These are phyloP conservation scores for Zygogramma bicolorata DNA, from an alignment of 2,888 invertebrate genomes.

Conservation along the genomic window DNA sequence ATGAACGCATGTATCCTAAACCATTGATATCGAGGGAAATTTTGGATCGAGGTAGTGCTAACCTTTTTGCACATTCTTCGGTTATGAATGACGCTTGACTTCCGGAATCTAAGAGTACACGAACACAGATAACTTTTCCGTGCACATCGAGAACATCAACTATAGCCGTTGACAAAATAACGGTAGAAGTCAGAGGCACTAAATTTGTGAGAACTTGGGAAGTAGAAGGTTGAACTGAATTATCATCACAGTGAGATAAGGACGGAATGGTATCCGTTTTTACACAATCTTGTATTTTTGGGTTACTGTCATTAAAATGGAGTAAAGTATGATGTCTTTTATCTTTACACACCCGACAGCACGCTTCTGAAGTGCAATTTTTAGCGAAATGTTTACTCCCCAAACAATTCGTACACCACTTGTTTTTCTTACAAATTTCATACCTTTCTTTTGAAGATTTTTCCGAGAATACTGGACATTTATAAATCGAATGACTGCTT, in stretches of 20 bases:
- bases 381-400: not conserved
- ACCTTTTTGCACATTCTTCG: too few species aligned
- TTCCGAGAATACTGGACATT: not conserved
- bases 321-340: slow-evolving; percentile 5
- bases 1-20: too few species aligned
- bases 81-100: too few species aligned
- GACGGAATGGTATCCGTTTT: not conserved
- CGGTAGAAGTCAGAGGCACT: not conserved
- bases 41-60: too few species aligned
- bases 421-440: slow-evolving; percentile 1
- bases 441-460: not conserved
- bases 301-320: not conserved
- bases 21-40: too few species aligned
- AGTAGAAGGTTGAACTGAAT: not conserved
- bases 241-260: not conserved
- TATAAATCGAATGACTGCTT: not conserved
- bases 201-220: slow-evolving; percentile 1
- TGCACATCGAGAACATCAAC: not conserved
- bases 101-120: too few species aligned
- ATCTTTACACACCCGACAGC: not conserved
- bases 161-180: not conserved
- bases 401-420: slow-evolving; percentile 2
- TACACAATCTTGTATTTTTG: not conserved
- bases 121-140: not conserved
- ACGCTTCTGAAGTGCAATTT: not conserved